These are phyloP conservation scores for Atlantisia rogersi DNA, from an alignment of 2,113 vertebrate species.

Conservation along the genomic window DNA sequence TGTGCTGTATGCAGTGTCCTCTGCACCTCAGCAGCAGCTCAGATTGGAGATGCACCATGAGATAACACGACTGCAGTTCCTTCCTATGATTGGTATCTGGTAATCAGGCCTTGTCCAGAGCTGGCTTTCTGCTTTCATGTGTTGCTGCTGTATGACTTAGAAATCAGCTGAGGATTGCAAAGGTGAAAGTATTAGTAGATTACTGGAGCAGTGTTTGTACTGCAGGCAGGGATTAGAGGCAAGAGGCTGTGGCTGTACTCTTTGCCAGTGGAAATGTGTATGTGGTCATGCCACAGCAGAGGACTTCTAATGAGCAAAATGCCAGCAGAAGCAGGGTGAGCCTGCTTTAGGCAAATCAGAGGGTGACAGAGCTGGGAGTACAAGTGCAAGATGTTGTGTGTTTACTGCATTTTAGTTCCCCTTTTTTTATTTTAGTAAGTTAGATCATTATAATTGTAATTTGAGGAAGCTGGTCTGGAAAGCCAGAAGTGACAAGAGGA, in stretches of 20 bases:
- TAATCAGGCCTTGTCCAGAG: background rate
- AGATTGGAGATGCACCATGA: background rate
- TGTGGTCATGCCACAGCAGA: background rate
- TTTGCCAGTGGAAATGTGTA: background rate
- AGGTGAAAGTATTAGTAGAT: conserved; percentile 20
- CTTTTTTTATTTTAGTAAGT: background rate
- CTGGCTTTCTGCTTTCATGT: background rate
- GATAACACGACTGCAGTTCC: background rate
- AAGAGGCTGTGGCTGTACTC: background rate
- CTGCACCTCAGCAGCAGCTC: background rate
- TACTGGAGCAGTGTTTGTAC: background rate
- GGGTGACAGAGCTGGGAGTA: background rate
- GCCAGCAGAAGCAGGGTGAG: background rate
- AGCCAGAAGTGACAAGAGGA: background rate
- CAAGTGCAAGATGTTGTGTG: background rate
- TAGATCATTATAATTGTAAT: background rate
- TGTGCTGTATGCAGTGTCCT: background rate
- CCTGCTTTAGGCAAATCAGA: background rate
- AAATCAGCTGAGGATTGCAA: background rate
- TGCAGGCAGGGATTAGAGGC: background rate
- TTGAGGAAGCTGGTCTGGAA: conserved; percentile 44
- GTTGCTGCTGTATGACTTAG: background rate
- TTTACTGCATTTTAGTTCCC: conserved; percentile 33
- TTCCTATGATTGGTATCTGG: conserved; percentile 24
- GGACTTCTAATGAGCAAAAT: background rate